Base-by-base conservation (phyloP, 1,140 invertebrate species). In the Triops longicaudatus region DNA sequence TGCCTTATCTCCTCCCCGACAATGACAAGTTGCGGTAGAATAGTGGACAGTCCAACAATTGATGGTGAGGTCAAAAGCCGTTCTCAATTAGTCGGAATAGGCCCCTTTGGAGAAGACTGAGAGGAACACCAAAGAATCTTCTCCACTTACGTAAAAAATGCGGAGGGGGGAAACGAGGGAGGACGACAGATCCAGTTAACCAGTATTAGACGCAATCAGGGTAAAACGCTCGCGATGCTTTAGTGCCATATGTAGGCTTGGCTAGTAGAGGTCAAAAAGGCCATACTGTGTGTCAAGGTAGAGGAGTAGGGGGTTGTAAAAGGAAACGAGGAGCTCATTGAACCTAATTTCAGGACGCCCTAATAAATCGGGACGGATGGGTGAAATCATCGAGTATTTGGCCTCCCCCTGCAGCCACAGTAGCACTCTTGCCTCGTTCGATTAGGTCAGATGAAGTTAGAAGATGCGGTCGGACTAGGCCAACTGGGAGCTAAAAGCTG, bases 21-120 rank as follows among this genome's bases (percentile, higher is more conserved):
- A 63, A 63, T 63, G 50, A 63, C 50, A 63, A 63, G 50, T 63
- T 63, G 50, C 50, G 50, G 50, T 63, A 63, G 50, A 63, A 63
- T 63, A 22, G 50, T 63, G 50, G 50, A 63, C 50, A 63, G 10
- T 63, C 44, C 7, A 63, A 63, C 17, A 63, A 63, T 63, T 63
- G 50, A 63, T 63, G 50, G 50, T 17, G 50, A 63, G 50, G 50
- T 63, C 50, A 63, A 63, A 63, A 63, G 50, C 22, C 50, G 50
- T 63, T 63, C 50, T 63, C 50, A 63, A 63, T 63, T 63, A 63
- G 50, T 63, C 50, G 17, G 50, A 22, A 63, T 63, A 63, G 50
- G 50, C 50, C 50, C 50, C 50, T 22, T 22, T 17, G 50, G 50
- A 63, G 31, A 37, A 37, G 50, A 63, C 50, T 14, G 43, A 12